Percentiles rank a stretch among this genome's conserved stretches.
Evolutionary conservation across 2,888 invertebrate species (phyloP).

Genomic region (Watsonalla binaria): DNA sequence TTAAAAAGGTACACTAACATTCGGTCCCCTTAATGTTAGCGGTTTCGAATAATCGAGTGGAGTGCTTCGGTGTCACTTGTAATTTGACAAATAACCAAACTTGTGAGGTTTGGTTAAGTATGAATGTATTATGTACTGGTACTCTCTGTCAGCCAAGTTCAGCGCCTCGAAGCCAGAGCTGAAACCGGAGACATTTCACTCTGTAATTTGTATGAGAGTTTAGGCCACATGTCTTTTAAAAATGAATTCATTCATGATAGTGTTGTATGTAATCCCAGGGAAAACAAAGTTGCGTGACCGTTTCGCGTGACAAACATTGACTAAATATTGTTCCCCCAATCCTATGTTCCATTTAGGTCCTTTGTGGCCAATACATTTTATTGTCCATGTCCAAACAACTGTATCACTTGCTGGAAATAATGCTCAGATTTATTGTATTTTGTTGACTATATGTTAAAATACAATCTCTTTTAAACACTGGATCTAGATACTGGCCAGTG

Average conservation of each 20-base stretch:
- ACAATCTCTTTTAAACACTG: background rate
- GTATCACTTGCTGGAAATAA: conserved; percentile 29
- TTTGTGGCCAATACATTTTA: conserved; percentile 49
- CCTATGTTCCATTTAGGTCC: conserved; percentile 50
- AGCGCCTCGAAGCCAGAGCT: background rate
- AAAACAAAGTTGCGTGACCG: conserved; percentile 60
- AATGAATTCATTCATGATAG: conserved; percentile 41
- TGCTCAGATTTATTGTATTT: conserved; percentile 13
- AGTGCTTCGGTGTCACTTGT: no score
- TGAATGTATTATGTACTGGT: no score
- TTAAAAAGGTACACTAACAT: background rate
- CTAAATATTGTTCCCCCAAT: conserved; percentile 35
- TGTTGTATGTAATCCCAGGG: conserved; percentile 47
- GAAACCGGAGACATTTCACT: no score
- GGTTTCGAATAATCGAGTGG: background rate
- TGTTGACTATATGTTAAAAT: background rate
- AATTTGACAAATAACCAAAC: no score
- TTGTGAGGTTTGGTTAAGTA: no score
- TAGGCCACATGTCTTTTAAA: background rate
- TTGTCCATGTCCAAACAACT: conserved; percentile 30
- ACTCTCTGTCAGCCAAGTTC: background rate
- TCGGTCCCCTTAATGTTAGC: background rate
- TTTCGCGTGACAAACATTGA: conserved; percentile 56
- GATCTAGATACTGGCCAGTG: background rate
- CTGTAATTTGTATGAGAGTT: no score